phyloP scores from a whole-genome alignment of 2,888 invertebrate species.

The Trissonchulus latispiculum region DNA sequence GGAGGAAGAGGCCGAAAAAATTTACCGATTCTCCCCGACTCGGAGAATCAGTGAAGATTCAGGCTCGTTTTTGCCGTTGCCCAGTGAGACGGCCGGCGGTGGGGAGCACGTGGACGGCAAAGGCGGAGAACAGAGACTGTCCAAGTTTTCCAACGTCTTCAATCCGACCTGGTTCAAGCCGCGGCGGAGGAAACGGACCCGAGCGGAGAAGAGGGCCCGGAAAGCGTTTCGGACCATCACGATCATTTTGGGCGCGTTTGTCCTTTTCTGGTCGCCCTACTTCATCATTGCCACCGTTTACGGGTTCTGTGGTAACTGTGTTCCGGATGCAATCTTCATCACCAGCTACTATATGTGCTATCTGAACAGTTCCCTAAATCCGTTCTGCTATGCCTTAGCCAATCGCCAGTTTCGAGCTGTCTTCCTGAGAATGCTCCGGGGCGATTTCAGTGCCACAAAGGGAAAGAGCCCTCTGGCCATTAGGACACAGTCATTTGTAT shows the following conservation, averaged over 20 bases:
- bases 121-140: background rate
- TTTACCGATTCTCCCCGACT: background rate
- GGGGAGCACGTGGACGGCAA: background rate
- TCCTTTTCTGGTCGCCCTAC: conserved; percentile 43
- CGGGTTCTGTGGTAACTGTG: conserved; percentile 42
- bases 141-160: conserved; percentile 9
- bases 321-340: conserved; percentile 39
- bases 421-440: conserved; percentile 28
- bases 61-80: background rate
- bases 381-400: conserved; percentile 43
- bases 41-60: background rate
- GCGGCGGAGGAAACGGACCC: conserved; percentile 28
- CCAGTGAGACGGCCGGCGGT: background rate
- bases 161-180: background rate
- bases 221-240: conserved; percentile 43
- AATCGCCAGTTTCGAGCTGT: conserved; percentile 40
- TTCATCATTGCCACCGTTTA: conserved; percentile 43
- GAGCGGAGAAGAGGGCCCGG: conserved; percentile 40
- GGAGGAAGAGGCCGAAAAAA: background rate
- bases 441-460: background rate
- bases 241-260: conserved; percentile 43
- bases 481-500: background rate
- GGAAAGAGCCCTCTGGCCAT: background rate
- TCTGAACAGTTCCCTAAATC: conserved; percentile 38
- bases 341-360: conserved; percentile 44